Evolutionary conservation across 2,113 vertebrate species (phyloP).

Genomic region (Ivindomyrus marchei): DNA sequence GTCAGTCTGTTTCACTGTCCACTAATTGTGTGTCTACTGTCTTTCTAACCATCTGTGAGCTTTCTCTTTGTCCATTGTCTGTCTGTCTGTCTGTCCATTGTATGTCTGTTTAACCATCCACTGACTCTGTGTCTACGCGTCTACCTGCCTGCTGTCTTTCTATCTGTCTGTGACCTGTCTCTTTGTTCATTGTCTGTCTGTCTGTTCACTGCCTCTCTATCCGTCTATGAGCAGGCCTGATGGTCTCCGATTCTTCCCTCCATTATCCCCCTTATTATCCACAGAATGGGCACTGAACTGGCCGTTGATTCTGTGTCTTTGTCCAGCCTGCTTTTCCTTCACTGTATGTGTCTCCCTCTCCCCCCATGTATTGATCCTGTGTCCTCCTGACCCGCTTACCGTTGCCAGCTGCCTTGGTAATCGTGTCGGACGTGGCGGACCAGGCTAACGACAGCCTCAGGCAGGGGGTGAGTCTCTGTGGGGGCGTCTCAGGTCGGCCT

Average conservation of each 20-base stretch:
- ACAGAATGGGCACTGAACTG: background rate
- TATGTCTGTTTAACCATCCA: background rate
- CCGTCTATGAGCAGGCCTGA: background rate
- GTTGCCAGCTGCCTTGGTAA: slow-evolving; percentile 75
- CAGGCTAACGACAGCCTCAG: slow-evolving; percentile 84
- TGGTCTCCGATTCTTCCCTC: background rate
- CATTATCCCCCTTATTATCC: background rate
- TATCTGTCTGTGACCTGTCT: background rate
- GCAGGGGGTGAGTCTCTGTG: slow-evolving; percentile 79
- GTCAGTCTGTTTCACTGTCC: background rate
- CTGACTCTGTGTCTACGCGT: background rate
- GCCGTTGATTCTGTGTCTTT: background rate
- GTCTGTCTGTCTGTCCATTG: slow-evolving; percentile 14
- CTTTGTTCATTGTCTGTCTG: slow-evolving; percentile 26
- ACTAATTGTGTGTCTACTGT: background rate
- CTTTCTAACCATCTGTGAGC: background rate
- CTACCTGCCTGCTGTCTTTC: background rate
- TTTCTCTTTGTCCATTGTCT: slow-evolving; percentile 6
- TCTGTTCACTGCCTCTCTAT: background rate
- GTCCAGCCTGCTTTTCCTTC: background rate
- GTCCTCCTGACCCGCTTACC: slow-evolving; percentile 21
- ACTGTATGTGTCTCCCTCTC: background rate
- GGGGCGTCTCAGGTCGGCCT: background rate
- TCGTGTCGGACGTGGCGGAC: slow-evolving; percentile 82
- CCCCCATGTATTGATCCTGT: background rate